These are phyloP conservation scores for Leptinotarsa rubiginosa DNA, from an alignment of 2,888 invertebrate species.

Conservation along the genomic window DNA sequence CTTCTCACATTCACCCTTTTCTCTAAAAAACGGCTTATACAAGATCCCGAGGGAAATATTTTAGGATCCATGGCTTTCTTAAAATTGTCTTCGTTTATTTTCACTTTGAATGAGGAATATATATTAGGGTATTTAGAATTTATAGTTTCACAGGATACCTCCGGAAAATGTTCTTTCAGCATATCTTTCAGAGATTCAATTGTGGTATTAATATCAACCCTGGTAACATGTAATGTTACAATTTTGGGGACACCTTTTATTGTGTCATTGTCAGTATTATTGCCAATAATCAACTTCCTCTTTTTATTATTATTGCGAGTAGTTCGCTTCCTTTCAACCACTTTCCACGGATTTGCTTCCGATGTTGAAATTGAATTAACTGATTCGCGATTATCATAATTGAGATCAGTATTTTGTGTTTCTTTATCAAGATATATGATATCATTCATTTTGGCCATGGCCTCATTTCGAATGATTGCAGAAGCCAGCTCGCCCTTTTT, in stretches of 20 bases:
- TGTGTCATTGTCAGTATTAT: not conserved
- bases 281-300: slow-evolving; percentile 4
- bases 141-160: slow-evolving; percentile 10
- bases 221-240: slow-evolving; percentile 8
- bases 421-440: slow-evolving; percentile 14
- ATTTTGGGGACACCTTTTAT: slow-evolving; percentile 15
- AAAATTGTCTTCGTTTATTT: slow-evolving; percentile 6
- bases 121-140: slow-evolving; percentile 8
- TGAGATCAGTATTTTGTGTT: not conserved
- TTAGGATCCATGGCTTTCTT: slow-evolving; percentile 7
- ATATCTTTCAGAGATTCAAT: not conserved
- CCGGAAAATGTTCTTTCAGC: slow-evolving; percentile 10
- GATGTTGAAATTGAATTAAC: not conserved
- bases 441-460: not conserved
- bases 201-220: slow-evolving; percentile 4
- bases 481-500: not conserved
- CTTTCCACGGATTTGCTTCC: slow-evolving; percentile 13
- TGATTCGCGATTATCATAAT: not conserved
- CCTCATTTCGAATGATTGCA: not conserved
- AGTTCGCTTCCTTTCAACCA: slow-evolving; percentile 8
- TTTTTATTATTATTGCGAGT: slow-evolving; percentile 1
- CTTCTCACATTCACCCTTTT: not conserved
- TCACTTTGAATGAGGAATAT: slow-evolving; percentile 16
- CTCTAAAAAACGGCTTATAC: slow-evolving; percentile 25
- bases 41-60: not conserved